These are phyloP conservation scores for Platorchestia sp. DNA, from an alignment of 1,140 invertebrate species.

Conservation along the genomic window DNA sequence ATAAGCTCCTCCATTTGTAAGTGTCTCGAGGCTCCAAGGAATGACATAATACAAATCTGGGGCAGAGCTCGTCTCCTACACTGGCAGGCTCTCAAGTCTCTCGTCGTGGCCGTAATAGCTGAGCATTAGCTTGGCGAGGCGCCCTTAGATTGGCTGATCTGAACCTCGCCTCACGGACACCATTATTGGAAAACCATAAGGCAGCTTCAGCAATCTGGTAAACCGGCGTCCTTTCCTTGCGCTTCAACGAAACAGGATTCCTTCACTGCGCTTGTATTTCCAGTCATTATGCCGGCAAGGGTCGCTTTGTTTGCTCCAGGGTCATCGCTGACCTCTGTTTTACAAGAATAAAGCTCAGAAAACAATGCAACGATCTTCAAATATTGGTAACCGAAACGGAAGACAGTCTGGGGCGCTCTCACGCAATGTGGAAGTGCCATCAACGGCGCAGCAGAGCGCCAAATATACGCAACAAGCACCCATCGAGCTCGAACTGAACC, in stretches of 20 bases:
- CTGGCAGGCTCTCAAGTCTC: not conserved
- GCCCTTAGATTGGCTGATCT: constrained; percentile 27
- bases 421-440: not conserved
- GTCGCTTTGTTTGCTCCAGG: constrained; percentile 9
- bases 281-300: constrained; percentile 6
- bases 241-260: not conserved
- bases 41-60: not conserved
- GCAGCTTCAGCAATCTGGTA: constrained; percentile 28
- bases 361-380: constrained; percentile 20
- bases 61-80: not conserved
- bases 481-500: not conserved
- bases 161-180: not conserved
- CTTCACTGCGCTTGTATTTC: not conserved
- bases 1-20: constrained; percentile 24
- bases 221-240: not conserved
- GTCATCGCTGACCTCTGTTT: constrained; percentile 16
- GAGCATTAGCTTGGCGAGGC: not conserved
- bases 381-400: constrained; percentile 27
- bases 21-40: not conserved
- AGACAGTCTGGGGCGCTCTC: not conserved
- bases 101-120: constrained; percentile 21
- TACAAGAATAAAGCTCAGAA: not conserved
- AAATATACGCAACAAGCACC: not conserved
- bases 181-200: constrained; percentile 34
- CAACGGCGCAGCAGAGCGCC: not conserved